Base-by-base conservation (phyloP, 2,888 invertebrate genomes). In the Bombylius discolor region DNA sequence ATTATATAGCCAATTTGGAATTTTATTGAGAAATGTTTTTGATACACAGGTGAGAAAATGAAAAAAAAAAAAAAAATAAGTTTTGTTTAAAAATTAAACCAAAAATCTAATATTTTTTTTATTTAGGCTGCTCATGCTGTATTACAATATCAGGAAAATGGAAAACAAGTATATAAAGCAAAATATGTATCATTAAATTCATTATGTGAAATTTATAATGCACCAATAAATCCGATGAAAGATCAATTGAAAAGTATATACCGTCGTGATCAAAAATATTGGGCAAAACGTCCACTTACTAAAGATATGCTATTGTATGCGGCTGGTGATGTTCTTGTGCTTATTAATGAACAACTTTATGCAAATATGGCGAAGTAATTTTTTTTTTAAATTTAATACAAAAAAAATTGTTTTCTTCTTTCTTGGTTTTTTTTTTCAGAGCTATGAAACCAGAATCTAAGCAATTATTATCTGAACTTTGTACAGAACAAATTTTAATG, bases 271-370 rank as follows among this genome's bases (percentile, higher is more conserved):
- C 90, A 89, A 70, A 82, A 87, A 59, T 89, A 87, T 68, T 95
- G 95, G 95, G 87, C 91, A 6, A 81, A 91, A 48, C 77, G 95
- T 52, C 95, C 95, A 5, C 73, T 95, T 46, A 85, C 89, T 34
- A 83, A 90, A 57, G 93, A 94, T 67, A 94, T 94, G 94, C 82
- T 94, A 56, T 80, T 90, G 56, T 93, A 92, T 73, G 89, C 93
- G 9, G 89, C 91, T 11, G 88, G 89, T 44, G 94, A 95, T 77
- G 91, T 92, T 32, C 77, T 90, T 31, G 87, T 89, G 57, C 78
- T 94, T 61, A 86, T 93, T 12, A 90, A 92, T 65, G 90, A 93
- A 59, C 84, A 87, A 61, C 81, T 94, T 55, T 92, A 89, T 71
- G 79, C 81, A 57, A 83, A 82, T 63, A 80, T 88, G 79, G 77